phyloP scores from a whole-genome alignment of 1,140 invertebrate genomes.

The Aricia agestis region DNA sequence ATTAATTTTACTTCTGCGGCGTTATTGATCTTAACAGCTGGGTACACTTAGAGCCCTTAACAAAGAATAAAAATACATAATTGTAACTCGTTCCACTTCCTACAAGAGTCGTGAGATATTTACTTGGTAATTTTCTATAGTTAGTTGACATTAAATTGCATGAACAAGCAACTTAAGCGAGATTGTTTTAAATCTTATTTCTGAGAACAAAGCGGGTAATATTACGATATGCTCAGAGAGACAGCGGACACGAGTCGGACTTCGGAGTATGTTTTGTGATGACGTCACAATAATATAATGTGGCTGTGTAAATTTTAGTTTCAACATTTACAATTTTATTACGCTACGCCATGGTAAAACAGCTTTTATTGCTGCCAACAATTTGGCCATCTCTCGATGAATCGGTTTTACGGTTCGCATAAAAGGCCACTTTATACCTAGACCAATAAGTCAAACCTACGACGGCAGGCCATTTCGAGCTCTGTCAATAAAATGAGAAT shows the following conservation, averaged over 20 bases:
- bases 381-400: not conserved
- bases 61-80: not conserved
- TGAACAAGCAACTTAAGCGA: slow-evolving; percentile 5
- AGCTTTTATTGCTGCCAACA: not conserved
- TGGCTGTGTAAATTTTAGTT: not conserved
- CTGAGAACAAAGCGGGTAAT: slow-evolving; percentile 1
- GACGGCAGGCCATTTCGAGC: not conserved
- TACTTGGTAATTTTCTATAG: slow-evolving; percentile 12
- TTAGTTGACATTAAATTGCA: slow-evolving; percentile 16
- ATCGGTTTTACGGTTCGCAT: not conserved
- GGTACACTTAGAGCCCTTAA: not conserved
- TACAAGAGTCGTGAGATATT: slow-evolving; percentile 6
- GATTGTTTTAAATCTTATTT: slow-evolving; percentile 9
- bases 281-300: not conserved
- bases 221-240: not conserved
- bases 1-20: not conserved
- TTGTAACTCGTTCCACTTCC: not conserved
- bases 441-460: slow-evolving; percentile 6
- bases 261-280: not conserved
- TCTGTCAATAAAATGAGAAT: not conserved
- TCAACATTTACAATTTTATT: not conserved
- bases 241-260: not conserved
- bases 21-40: not conserved
- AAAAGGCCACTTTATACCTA: not conserved
- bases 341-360: not conserved